Conservation (phyloP, 2,113 vertebrate genomes). For the Malurus alboscapulatus region DNA sequence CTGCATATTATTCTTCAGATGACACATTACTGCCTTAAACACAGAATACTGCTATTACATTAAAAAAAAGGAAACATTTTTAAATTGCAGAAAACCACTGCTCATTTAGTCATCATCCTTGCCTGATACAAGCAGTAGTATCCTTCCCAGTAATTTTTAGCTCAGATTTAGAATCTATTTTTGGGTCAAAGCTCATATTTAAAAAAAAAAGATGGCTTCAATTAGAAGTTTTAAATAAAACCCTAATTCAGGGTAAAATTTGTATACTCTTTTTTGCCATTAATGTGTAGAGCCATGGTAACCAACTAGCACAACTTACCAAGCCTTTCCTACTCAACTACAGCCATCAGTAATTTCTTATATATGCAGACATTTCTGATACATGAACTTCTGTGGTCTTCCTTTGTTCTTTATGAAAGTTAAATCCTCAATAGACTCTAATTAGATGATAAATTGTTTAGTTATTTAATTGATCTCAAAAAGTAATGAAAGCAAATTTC, state of each 20-base stretch:
- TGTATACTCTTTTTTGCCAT: not conserved
- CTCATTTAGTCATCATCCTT: not conserved
- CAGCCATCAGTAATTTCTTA: not conserved
- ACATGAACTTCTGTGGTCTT: not conserved
- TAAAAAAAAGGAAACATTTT: not conserved
- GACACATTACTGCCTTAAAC: not conserved
- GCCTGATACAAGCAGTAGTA: not conserved
- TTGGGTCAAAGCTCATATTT: not conserved
- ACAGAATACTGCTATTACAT: not conserved
- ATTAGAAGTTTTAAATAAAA: not conserved
- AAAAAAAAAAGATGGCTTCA: not conserved
- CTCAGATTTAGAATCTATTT: not conserved
- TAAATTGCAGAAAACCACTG: not conserved
- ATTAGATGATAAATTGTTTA: not conserved
- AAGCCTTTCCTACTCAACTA: not conserved
- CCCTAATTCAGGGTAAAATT: not conserved
- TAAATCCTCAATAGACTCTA: not conserved
- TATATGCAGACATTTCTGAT: not conserved
- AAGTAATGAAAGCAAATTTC: not conserved
- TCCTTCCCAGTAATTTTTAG: not conserved
- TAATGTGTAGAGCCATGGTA: not conserved
- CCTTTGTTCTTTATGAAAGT: not conserved
- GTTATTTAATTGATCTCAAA: not conserved
- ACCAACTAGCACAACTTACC: not conserved
- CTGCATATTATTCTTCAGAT: not conserved